A percentile compares a stretch with the other conserved stretches of the same genome.
Conservation (phyloP, 1,140 invertebrate genomes). For the Apis mellifera region DNA sequence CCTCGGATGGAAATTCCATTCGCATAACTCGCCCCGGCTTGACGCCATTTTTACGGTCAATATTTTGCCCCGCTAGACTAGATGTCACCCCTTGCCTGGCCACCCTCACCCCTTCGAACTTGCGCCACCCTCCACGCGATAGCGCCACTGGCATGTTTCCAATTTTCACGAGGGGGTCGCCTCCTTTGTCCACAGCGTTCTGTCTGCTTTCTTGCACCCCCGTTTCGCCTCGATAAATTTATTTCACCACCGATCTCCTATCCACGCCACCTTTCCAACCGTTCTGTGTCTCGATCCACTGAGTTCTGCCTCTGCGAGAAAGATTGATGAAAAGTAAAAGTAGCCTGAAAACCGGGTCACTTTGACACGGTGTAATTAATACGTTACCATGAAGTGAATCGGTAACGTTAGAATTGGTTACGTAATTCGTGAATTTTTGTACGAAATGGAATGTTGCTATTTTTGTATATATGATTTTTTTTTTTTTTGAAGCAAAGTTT, state of each 20-base stretch:
- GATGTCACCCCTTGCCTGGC: slow-evolving; percentile 70
- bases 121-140: slow-evolving; percentile 60
- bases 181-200: slow-evolving; percentile 26
- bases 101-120: slow-evolving; percentile 50
- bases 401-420: slow-evolving; percentile 7
- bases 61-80: slow-evolving; percentile 69
- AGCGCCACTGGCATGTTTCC: slow-evolving; percentile 64
- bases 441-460: no score
- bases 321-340: slow-evolving; percentile 48
- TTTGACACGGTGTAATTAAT: background rate
- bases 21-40: slow-evolving; percentile 58
- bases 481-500: no score
- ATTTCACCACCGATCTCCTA: background rate
- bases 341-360: slow-evolving; percentile 21
- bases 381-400: slow-evolving; percentile 23
- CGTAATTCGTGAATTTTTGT: background rate
- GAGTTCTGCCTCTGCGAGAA: background rate
- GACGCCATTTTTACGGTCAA: slow-evolving; percentile 78
- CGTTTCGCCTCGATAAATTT: slow-evolving; percentile 36
- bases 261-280: slow-evolving; percentile 1
- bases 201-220: slow-evolving; percentile 29
- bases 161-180: slow-evolving; percentile 35
- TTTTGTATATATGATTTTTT: no score
- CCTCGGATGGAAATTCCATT: slow-evolving; percentile 35
- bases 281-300: slow-evolving; percentile 8